Evolutionary conservation across 2,888 invertebrate species (phyloP).

Genomic region (Trachelus stipa): DNA sequence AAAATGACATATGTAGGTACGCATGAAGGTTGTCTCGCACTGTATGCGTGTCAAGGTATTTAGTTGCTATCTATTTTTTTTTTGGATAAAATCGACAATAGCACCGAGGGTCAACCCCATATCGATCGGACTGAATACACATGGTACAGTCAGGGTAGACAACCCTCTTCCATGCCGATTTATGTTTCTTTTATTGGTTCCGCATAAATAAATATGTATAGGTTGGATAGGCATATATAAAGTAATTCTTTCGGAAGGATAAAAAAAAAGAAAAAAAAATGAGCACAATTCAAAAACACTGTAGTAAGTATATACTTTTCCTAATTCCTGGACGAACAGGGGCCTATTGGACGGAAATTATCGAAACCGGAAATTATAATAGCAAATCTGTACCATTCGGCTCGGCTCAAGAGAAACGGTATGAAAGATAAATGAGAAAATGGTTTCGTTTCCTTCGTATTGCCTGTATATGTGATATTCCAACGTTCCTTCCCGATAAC

Average conservation of each 20-base stretch:
- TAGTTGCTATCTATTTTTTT: background rate
- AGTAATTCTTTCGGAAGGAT: background rate
- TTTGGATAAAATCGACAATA: background rate
- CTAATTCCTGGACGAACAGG: background rate
- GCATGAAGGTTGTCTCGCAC: background rate
- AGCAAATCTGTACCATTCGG: background rate
- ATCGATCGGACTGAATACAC: background rate
- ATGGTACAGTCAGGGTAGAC: background rate
- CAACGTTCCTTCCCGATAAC: background rate
- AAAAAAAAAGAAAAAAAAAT: background rate
- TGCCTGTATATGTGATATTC: background rate
- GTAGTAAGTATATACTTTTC: background rate
- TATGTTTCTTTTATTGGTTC: background rate
- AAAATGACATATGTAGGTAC: background rate
- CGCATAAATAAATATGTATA: background rate
- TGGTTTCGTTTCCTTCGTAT: background rate
- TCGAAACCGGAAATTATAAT: background rate
- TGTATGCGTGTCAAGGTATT: conserved; percentile 5
- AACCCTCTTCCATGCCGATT: background rate
- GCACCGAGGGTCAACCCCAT: background rate
- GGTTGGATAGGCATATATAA: background rate
- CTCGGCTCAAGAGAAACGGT: background rate
- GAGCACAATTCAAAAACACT: background rate
- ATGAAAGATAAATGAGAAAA: background rate
- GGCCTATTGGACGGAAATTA: background rate